Base-by-base conservation (phyloP, 2,113 vertebrate genomes). In the Chlorodrepanis virens region DNA sequence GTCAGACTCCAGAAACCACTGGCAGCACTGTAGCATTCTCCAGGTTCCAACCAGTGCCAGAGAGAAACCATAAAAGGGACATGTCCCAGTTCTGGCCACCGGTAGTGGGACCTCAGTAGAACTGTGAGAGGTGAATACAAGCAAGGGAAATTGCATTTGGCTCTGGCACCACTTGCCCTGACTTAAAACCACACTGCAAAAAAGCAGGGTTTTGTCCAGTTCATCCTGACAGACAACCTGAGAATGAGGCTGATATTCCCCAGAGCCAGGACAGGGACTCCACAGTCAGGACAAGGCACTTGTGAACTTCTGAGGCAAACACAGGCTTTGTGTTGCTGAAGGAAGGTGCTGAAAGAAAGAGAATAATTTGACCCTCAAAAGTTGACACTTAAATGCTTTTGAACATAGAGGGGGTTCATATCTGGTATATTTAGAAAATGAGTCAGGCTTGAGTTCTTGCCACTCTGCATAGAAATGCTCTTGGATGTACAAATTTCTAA, bases 61-160 rank as follows among this genome's bases (percentile, higher is more conserved):
- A 33, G 0, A 45, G 64, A 2, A 1, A 40, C 37, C 25, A 3
- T 4, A 3, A 49, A 27, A 80, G 15, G 28, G n/a, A 54, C 5
- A 1, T 19, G 16, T 45, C 45, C 45, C 28, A 5, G 0, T n/a
- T 64, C 16, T 54, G 22, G 40, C 20, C n/a, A 5, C n/a, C 40
- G 19, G 52, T 16, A 31, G 14, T 33, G 8, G 45, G 40, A 47
- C 67, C n/a, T 49, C 6, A 6, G 25, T 16, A 35, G 22, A 53
- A 31, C 54, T 74, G 29, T 23, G 29, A 27, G 56, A 54, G 13
- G 22, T 44, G 50, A 81, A 67, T 28, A 23, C 16, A 39, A 29
- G 22, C 1, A 5, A 24, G 27, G 44, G 17, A 5, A 39, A 50
- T 69, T 21, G 20, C 53, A 12, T 25, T 82, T 87, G 42, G 47